These are phyloP conservation scores for Microctenopoma steveboyesi DNA, from an alignment of 2,797 vertebrate species.

Conservation along the genomic window DNA sequence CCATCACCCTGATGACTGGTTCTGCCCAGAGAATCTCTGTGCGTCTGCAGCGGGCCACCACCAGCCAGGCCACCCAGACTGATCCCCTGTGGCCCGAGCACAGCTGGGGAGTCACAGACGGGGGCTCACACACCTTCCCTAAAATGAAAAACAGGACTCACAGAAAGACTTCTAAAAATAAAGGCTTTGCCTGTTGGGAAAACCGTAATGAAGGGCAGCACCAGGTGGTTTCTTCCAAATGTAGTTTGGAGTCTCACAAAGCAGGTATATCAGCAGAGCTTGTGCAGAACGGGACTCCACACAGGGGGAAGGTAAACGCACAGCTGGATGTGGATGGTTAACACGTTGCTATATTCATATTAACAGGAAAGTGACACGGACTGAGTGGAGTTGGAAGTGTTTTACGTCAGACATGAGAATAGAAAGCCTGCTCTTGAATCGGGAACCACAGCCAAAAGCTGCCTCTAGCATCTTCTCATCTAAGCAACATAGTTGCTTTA, in stretches of 20 bases:
- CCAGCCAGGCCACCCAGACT: conserved; percentile 95
- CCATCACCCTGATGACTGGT: conserved; percentile 94
- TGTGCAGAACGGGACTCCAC: conserved; percentile 77
- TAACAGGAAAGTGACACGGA: not conserved
- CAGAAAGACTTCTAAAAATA: conserved; percentile 88
- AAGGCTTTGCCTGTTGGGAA: conserved; percentile 93
- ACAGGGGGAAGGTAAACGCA: conserved; percentile 75
- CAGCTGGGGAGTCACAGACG: conserved; percentile 83
- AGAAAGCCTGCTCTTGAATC: not conserved
- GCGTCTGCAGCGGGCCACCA: conserved; percentile 90
- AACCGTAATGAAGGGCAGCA: conserved; percentile 80
- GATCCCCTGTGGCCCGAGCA: conserved; percentile 92
- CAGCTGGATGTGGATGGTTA: not conserved
- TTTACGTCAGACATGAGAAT: not conserved
- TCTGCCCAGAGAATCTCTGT: conserved; percentile 95
- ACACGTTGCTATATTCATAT: not conserved
- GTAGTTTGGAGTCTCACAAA: conserved; percentile 65
- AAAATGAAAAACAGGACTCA: conserved; percentile 94
- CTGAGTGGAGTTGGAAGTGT: too few relatives aligned
- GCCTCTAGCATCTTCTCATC: too few relatives aligned
- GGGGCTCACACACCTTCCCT: conserved; percentile 94
- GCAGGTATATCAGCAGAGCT: conserved; percentile 59
- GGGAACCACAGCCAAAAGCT: too few relatives aligned
- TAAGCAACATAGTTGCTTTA: too few relatives aligned
- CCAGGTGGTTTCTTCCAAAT: conserved; percentile 64